Conservation (phyloP, 2,113 vertebrate genomes). For the Hyla sarda region DNA sequence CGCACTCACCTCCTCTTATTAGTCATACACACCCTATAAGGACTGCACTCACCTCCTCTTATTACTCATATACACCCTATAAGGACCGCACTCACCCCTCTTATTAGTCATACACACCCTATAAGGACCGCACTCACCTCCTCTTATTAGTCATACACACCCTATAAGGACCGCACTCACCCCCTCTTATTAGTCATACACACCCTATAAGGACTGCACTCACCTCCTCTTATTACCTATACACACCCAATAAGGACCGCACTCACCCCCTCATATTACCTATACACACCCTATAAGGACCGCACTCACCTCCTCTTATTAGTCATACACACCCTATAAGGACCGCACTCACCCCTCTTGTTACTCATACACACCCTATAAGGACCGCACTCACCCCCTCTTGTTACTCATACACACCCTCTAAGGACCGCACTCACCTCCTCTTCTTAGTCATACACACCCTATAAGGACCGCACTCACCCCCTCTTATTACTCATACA, state of each 20-base stretch:
- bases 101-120: background rate
- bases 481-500: slow-evolving; percentile 29
- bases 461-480: slow-evolving; percentile 47
- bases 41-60: slow-evolving; percentile 58
- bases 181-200: slow-evolving; percentile 32
- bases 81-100: slow-evolving; percentile 57
- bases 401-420: background rate
- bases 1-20: slow-evolving; percentile 60
- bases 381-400: slow-evolving; percentile 58
- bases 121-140: slow-evolving; percentile 57
- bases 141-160: background rate
- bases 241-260: background rate
- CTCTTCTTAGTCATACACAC: background rate
- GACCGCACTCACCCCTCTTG: slow-evolving; percentile 59
- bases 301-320: slow-evolving; percentile 60
- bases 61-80: background rate
- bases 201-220: background rate
- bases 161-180: slow-evolving; percentile 47
- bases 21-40: background rate
- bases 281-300: background rate
- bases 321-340: background rate
- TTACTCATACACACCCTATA: background rate
- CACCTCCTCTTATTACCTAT: slow-evolving; percentile 57
- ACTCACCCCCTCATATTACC: slow-evolving; percentile 60
- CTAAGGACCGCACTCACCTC: slow-evolving; percentile 57